Evolutionary conservation across 2,888 invertebrate genomes (phyloP).

Genomic region (Ormyrus nitidulus): DNA sequence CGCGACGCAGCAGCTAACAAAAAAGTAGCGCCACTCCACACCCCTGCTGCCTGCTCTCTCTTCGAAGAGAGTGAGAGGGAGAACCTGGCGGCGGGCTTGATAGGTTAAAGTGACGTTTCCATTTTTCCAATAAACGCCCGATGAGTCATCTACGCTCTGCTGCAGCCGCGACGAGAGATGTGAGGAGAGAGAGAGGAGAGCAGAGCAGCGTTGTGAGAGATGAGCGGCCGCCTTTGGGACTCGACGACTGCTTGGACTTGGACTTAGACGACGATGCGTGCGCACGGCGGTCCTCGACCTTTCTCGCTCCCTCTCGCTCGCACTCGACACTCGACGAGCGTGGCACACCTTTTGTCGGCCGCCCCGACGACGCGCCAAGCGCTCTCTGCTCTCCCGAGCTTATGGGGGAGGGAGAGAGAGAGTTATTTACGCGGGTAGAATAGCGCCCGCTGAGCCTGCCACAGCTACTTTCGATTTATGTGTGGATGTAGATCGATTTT

Average conservation of each 20-base stretch:
- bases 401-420: no score
- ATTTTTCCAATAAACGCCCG: conserved; percentile 50
- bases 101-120: conserved; percentile 52
- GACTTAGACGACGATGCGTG: conserved; percentile 12
- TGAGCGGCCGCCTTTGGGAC: not conserved
- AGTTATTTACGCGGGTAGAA: no score
- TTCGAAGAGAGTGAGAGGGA: conserved; percentile 18
- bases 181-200: conserved; percentile 12
- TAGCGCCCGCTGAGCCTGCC: no score
- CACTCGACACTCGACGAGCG: no score
- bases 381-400: no score
- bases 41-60: not conserved
- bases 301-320: conserved; percentile 5
- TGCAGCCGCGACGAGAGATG: not conserved
- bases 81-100: conserved; percentile 16
- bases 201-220: not conserved
- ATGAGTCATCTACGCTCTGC: conserved; percentile 29
- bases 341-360: no score
- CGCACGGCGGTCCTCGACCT: conserved; percentile 37
- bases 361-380: no score
- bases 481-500: no score
- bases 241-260: not conserved
- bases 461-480: no score
- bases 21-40: not conserved
- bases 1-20: not conserved